Evolutionary conservation across 2,797 vertebrate genomes (phyloP), one percentile per base, ranked within the genome.

Genomic region (Anas flavirostris): DNA sequence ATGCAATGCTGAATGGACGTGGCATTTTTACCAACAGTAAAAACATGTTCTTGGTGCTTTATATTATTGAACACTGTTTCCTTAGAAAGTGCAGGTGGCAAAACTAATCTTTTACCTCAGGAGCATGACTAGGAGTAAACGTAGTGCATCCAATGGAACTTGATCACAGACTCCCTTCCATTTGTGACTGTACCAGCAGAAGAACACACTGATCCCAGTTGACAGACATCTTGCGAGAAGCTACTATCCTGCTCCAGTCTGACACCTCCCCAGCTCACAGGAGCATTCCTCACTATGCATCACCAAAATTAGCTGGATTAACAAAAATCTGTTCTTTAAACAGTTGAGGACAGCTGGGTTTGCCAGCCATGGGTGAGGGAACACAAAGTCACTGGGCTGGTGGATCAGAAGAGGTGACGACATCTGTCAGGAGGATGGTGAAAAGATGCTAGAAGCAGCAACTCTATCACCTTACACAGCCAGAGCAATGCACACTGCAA

Each of bases 11-110:
- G 79, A 89, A 87, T 55, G 50, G 44, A 88, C 73, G 31, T 56
- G 60, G 60, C 63, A 23, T 69, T 94, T 95, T 88, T 86, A 89
- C 84, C 84, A 88, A 63, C 10, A 76, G 62, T 56, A 93, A 94
- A 88, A 93, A 81, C 41, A 82, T 63, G 46, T 81, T 92, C 73
- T 81, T 90, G 70, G n/a, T 63, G 29, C 70, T 90, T 91, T 86
- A 70, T 73, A 70, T 84, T 76, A 86, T 59, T 78, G 59, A 94
- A 73, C 28, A 10, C 53, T 59, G 76, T 58, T 77, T 77, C 31
- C 26, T 86, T 77, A 73, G 9, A 16, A 82, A 91, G 64, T 35
- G 50, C 76, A 92, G 85, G 90, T 66, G 52, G 28, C 3, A 15
- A 93, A 93, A 79, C 35, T 67, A 75, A 82, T 48, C 3, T 90